phyloP scores from a whole-genome alignment of 2,888 invertebrate species.

The Ganaspis brasiliensis region DNA sequence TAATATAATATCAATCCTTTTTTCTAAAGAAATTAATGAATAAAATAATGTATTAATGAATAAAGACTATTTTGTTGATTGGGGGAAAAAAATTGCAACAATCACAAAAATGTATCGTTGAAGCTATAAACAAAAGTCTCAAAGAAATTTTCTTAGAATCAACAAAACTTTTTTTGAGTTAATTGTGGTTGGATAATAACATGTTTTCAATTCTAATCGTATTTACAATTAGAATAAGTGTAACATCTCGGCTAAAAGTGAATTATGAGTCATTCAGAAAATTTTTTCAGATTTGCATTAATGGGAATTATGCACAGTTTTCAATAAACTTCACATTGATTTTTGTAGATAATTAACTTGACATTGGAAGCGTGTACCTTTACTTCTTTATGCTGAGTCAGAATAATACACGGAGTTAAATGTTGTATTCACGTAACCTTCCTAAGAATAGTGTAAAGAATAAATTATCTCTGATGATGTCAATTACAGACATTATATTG shows the following conservation, averaged over 20 bases:
- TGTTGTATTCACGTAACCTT: conserved; percentile 25
- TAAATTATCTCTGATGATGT: conserved; percentile 32
- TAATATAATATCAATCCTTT: not conserved
- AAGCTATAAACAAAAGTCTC: no score
- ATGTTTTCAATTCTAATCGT: not conserved
- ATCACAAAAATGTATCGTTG: no score
- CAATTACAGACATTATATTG: conserved; percentile 12
- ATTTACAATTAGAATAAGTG: not conserved
- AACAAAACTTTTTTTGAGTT: not conserved
- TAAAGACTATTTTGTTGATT: no score
- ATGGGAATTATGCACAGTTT: not conserved
- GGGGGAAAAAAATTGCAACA: no score
- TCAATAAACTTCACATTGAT: conserved; percentile 35
- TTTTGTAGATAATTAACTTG: conserved; percentile 37
- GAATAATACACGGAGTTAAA: conserved; percentile 19
- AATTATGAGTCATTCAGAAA: not conserved
- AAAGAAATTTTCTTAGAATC: no score
- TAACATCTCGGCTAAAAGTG: not conserved
- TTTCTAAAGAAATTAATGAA: no score
- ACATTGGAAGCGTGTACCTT: conserved; percentile 28
- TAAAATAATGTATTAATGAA: no score
- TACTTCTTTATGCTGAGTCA: conserved; percentile 28
- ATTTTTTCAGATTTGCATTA: conserved; percentile 16
- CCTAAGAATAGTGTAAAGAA: conserved; percentile 25
- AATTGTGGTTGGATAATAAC: not conserved